Evolutionary conservation across 1,140 invertebrate species (phyloP).

Genomic region (Euwallacea similis): DNA sequence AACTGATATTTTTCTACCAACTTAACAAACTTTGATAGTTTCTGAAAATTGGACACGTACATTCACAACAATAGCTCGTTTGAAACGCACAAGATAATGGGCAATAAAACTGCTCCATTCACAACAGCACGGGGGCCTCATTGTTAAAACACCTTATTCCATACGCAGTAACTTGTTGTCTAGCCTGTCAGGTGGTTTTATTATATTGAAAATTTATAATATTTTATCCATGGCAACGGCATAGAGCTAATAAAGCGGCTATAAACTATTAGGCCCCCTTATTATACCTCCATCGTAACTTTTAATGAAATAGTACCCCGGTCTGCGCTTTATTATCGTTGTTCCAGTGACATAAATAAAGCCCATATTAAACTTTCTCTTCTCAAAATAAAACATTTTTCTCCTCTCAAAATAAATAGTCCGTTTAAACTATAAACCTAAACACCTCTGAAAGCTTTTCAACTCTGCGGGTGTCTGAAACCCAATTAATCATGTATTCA

Average conservation of each 20-base stretch:
- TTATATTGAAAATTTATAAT: constrained; percentile 1
- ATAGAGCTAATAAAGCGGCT: background rate
- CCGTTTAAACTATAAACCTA: no score
- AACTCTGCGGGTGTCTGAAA: background rate
- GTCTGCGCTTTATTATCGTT: background rate
- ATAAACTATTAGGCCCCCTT: background rate
- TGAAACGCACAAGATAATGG: background rate
- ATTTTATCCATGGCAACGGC: background rate
- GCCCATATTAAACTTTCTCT: no score
- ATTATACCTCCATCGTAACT: constrained; percentile 4
- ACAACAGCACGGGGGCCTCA: background rate
- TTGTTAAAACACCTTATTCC: constrained; percentile 1
- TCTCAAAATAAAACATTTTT: no score
- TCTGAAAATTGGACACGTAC: no score
- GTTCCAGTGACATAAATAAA: no score
- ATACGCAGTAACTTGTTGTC: constrained; percentile 5
- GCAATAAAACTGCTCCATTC: constrained; percentile 2
- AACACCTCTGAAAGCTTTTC: no score
- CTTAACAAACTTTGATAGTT: no score
- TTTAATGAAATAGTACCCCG: background rate
- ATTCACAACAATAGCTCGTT: background rate
- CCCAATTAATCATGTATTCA: constrained; percentile 2
- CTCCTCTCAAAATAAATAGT: no score
- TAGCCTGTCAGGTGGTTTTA: constrained; percentile 3
- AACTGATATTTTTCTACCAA: no score